Evolutionary conservation across 2,113 vertebrate species (phyloP).

Genomic region (Ageneiosus marmoratus): DNA sequence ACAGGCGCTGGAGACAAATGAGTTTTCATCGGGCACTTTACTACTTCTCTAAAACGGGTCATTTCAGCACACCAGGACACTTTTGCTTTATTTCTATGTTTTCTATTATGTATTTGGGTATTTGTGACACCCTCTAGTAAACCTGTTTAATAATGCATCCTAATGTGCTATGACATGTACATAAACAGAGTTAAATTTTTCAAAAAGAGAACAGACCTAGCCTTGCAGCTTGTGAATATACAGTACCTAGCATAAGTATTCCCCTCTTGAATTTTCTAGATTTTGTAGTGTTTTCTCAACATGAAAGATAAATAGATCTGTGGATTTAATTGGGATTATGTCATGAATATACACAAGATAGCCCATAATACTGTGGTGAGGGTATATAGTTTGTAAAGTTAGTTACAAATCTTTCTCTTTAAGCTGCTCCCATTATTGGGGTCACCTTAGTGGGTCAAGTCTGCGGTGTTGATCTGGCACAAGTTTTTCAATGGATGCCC

Average conservation of each 20-base stretch:
- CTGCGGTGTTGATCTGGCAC: too few relatives aligned
- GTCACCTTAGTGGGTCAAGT: too few relatives aligned
- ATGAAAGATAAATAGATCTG: neutral
- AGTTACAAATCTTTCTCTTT: neutral
- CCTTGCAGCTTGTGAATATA: neutral
- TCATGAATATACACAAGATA: neutral
- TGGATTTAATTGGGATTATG: neutral
- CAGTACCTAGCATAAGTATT: neutral
- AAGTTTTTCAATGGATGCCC: too few relatives aligned
- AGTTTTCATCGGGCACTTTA: conserved; percentile 57
- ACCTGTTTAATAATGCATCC: conserved; percentile 40
- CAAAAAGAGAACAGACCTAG: neutral
- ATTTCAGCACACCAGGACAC: conserved; percentile 54
- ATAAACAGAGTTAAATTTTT: neutral
- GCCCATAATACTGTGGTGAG: neutral
- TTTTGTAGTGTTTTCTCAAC: neutral
- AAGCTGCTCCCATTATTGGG: too few relatives aligned
- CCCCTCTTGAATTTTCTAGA: neutral
- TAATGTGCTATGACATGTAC: conserved; percentile 47
- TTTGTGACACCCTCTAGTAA: conserved; percentile 39
- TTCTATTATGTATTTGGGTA: conserved; percentile 43
- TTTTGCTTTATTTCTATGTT: conserved; percentile 42
- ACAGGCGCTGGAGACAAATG: conserved; percentile 57
- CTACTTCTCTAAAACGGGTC: conserved; percentile 58
- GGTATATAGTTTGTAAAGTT: neutral